Percentiles rank a stretch among this genome's conserved stretches.
Evolutionary conservation across 2,113 vertebrate species (phyloP).

Genomic region (Sitta europaea): DNA sequence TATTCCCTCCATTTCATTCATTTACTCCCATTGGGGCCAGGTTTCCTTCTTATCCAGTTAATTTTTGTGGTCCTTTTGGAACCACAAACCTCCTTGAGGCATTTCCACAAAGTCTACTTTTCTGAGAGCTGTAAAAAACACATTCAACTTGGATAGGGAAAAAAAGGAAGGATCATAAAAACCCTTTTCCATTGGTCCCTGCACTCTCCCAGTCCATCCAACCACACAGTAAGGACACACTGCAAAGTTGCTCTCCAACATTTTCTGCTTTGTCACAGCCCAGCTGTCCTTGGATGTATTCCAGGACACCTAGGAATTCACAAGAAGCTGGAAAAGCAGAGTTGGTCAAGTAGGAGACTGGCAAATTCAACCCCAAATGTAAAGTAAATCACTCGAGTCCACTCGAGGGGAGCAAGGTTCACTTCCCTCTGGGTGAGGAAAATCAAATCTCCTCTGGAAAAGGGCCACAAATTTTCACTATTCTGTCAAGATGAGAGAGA

Average conservation of each 20-base stretch:
- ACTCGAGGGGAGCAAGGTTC: neutral
- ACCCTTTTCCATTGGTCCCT: neutral
- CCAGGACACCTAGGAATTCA: neutral
- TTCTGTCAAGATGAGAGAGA: neutral
- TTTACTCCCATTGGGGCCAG: neutral
- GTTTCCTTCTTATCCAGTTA: neutral
- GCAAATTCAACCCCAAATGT: neutral
- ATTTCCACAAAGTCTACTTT: neutral
- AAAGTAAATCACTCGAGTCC: fast-evolving
- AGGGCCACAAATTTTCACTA: neutral
- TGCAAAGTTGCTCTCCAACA: neutral
- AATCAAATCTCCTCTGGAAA: neutral
- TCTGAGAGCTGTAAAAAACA: neutral
- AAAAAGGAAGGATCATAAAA: neutral
- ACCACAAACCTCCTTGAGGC: neutral
- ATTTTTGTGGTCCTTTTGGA: neutral
- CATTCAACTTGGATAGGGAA: neutral
- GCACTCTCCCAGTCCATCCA: neutral
- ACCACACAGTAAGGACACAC: neutral
- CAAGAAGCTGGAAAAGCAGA: fast-evolving
- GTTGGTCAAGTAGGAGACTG: neutral
- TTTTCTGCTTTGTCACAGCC: neutral
- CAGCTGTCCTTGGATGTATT: neutral
- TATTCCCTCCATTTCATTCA: neutral
- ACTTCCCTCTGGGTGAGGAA: neutral